These are phyloP conservation scores for Sitta carolinensis DNA, from an alignment of 2,797 vertebrate species.

Conservation along the genomic window DNA sequence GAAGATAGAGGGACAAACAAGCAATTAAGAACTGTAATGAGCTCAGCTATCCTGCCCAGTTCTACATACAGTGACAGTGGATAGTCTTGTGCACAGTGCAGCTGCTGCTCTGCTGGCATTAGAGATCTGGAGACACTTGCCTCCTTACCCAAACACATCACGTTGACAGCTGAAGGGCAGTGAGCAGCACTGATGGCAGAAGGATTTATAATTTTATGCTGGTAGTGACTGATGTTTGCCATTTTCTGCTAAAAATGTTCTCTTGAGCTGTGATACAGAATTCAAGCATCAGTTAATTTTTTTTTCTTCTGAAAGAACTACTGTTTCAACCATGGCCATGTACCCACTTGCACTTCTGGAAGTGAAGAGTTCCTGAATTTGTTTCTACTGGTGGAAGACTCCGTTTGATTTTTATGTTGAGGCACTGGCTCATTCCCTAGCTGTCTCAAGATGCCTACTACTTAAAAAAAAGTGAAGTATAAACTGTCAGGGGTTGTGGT, in stretches of 20 bases:
- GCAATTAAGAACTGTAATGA: neutral
- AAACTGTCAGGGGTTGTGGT: neutral
- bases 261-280: neutral
- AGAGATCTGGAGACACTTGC: neutral
- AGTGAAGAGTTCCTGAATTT: neutral
- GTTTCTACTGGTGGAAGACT: neutral
- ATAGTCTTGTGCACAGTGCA: neutral
- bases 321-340: neutral
- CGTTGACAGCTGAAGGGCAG: neutral
- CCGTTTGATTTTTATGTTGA: neutral
- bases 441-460: neutral
- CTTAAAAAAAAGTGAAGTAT: neutral
- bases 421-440: neutral
- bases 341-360: neutral
- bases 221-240: neutral
- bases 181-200: neutral
- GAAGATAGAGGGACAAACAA: neutral
- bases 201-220: neutral
- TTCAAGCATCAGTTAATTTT: neutral
- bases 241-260: neutral
- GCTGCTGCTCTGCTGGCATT: neutral
- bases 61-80: rapidly evolving
- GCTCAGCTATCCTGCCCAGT: neutral
- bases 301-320: neutral
- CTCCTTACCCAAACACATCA: neutral